Evolutionary conservation across 2,113 vertebrate genomes (phyloP).

Genomic region (Trichechus manatus): DNA sequence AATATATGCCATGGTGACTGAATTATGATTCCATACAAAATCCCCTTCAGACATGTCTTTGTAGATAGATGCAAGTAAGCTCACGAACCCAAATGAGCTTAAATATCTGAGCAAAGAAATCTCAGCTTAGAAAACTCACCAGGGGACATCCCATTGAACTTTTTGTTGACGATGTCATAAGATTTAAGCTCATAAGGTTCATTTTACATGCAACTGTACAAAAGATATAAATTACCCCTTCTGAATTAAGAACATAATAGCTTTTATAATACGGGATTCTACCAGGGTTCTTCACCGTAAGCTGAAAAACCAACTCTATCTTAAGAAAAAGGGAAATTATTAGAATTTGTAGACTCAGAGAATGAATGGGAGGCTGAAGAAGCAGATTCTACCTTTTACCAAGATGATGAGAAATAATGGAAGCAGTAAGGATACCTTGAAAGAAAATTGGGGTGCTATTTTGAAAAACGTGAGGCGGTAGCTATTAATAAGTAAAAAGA

Average conservation of each 20-base stretch:
- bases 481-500: conserved; percentile 58
- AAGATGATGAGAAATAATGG: not conserved
- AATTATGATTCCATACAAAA: not conserved
- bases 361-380: not conserved
- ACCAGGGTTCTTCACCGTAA: not conserved
- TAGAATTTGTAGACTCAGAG: not conserved
- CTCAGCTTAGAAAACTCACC: not conserved
- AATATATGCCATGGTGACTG: not conserved
- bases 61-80: not conserved
- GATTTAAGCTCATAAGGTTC: conserved; percentile 19
- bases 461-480: conserved; percentile 6
- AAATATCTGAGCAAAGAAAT: not conserved
- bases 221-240: not conserved
- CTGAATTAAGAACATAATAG: not conserved
- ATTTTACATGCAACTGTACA: not conserved
- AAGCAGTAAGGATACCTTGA: not conserved
- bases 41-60: not conserved
- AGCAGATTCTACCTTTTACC: conserved; percentile 7
- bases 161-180: not conserved
- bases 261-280: not conserved
- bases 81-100: not conserved
- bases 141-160: not conserved
- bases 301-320: not conserved
- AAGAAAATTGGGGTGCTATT: not conserved
- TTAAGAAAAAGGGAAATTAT: not conserved